Conservation (phyloP, 2,113 vertebrate genomes). For the Philantomba maxwellii region DNA sequence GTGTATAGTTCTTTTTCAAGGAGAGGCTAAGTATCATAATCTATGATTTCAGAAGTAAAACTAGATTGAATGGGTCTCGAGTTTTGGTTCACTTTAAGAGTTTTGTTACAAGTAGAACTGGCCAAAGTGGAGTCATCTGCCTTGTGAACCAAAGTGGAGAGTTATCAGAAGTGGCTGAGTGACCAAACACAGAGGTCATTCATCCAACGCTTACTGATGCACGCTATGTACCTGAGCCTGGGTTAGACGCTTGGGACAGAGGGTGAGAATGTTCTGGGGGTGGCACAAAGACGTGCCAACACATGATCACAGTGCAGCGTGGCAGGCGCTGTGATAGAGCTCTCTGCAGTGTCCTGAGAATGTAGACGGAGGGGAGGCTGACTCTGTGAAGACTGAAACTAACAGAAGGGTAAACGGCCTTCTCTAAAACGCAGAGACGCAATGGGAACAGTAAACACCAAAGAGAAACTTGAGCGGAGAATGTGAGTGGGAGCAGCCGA, state of each 20-base stretch:
- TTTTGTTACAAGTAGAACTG: constrained; percentile 18
- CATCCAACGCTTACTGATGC: neutral
- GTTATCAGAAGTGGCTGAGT: neutral
- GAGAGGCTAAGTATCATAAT: neutral
- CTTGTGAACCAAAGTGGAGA: neutral
- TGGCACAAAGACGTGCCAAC: neutral
- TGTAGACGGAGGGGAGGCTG: neutral
- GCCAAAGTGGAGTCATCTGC: neutral
- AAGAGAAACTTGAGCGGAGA: neutral
- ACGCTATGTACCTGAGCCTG: neutral
- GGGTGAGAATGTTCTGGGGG: neutral
- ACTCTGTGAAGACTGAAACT: neutral
- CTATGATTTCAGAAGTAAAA: constrained; percentile 29
- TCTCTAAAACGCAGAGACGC: neutral
- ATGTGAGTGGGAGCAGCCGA: neutral
- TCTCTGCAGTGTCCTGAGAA: neutral
- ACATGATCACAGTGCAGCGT: neutral
- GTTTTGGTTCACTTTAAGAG: neutral
- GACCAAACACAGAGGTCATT: neutral
- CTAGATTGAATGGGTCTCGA: neutral
- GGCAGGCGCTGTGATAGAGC: neutral
- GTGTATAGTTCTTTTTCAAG: neutral
- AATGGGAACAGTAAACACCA: neutral
- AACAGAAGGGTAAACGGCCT: neutral
- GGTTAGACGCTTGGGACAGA: neutral